A percentile compares a stretch with the other conserved stretches of the same genome.
Conservation (phyloP, 2,888 invertebrate genomes). For the Ctenicera cuprea region DNA sequence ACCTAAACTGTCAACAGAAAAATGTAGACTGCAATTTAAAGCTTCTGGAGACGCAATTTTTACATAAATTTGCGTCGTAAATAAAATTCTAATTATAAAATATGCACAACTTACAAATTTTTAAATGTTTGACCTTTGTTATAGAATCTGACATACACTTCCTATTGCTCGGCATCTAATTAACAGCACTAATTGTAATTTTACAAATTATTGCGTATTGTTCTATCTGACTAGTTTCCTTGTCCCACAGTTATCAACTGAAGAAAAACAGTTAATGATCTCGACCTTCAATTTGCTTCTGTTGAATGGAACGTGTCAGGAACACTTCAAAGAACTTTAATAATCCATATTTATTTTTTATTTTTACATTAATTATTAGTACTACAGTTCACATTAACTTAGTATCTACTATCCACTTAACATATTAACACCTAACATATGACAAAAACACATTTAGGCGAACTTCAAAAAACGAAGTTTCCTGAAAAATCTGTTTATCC, state of each 20-base stretch:
- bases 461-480: too few relatives aligned
- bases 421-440: too few relatives aligned
- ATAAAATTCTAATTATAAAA: neutral
- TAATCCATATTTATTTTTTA: too few relatives aligned
- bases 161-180: slow-evolving; percentile 14
- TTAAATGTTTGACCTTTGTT: slow-evolving; percentile 16
- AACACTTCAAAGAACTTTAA: neutral
- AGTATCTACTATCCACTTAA: too few relatives aligned
- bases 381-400: too few relatives aligned
- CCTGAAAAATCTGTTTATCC: too few relatives aligned
- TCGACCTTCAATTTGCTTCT: slow-evolving; percentile 1
- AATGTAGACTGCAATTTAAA: neutral
- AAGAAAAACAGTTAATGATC: neutral
- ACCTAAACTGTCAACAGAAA: too few relatives aligned
- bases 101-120: slow-evolving; percentile 6
- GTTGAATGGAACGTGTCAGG: neutral
- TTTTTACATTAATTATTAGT: too few relatives aligned
- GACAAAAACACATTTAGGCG: too few relatives aligned
- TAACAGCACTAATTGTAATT: slow-evolving; percentile 28
- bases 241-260: neutral
- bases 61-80: neutral
- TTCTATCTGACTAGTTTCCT: neutral
- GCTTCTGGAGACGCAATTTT: neutral
- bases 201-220: slow-evolving; percentile 24
- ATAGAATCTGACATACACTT: slow-evolving; percentile 16